phyloP scores from a whole-genome alignment of 2,888 invertebrate species.

The Habrosyne pyritoides region DNA sequence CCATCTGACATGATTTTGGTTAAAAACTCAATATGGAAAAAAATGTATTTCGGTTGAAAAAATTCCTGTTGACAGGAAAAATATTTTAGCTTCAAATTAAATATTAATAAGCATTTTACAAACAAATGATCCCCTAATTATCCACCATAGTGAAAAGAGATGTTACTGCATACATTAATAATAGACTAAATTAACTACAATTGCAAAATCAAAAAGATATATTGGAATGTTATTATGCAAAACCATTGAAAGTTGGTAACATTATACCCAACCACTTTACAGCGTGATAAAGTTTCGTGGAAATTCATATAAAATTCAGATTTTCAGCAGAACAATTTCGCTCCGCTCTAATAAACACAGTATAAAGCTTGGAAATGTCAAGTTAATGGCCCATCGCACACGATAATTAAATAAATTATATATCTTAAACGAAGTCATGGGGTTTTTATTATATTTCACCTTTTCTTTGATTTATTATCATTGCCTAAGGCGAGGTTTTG shows the following conservation, averaged over 20 bases:
- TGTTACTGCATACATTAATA: too few species aligned
- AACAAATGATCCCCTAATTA: too few species aligned
- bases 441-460: conserved; percentile 1
- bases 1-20: too few species aligned
- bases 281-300: background rate
- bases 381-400: background rate
- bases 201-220: too few species aligned
- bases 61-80: too few species aligned
- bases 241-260: background rate
- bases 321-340: background rate
- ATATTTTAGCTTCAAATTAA: too few species aligned
- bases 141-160: too few species aligned
- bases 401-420: background rate
- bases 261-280: background rate
- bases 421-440: background rate
- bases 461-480: conserved; percentile 4
- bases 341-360: background rate
- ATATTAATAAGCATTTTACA: too few species aligned
- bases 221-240: background rate
- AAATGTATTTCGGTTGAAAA: background rate
- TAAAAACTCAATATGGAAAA: too few species aligned
- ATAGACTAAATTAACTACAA: too few species aligned
- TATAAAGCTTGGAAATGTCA: background rate
- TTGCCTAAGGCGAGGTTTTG: conserved; percentile 1
- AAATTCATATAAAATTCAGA: background rate